phyloP scores from a whole-genome alignment of 2,113 vertebrate genomes.

The Mixornis gularis region DNA sequence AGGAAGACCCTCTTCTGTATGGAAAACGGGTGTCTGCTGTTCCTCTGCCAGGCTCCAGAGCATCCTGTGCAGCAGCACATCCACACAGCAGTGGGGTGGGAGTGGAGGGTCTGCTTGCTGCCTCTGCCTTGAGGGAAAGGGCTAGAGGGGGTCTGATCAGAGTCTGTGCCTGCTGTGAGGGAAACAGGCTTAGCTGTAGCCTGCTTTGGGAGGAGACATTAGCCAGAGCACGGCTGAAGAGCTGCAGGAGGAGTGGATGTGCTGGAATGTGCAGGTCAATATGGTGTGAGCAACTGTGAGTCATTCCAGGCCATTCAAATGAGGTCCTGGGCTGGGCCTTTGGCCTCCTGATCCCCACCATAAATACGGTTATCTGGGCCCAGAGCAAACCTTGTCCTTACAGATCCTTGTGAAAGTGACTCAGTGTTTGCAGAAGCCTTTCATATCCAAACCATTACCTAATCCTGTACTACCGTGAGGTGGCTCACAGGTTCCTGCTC shows the following conservation, averaged over 20 bases:
- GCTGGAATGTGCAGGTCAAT: neutral
- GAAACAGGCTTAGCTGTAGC: neutral
- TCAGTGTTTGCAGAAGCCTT: conserved; percentile 26
- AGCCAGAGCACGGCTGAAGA: neutral
- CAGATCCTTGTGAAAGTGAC: neutral
- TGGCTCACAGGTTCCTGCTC: neutral
- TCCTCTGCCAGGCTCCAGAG: neutral
- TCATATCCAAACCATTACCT: neutral
- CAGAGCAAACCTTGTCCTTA: neutral
- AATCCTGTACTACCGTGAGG: neutral
- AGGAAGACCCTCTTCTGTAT: fast-evolving
- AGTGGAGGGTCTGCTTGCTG: neutral
- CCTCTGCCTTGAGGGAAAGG: neutral
- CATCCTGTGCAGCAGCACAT: neutral
- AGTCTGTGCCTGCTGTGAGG: neutral
- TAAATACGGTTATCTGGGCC: neutral
- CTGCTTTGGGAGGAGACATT: neutral
- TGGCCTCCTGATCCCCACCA: neutral
- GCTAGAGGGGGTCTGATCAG: neutral
- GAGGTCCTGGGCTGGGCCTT: neutral
- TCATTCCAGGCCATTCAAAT: neutral
- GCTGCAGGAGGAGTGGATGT: neutral
- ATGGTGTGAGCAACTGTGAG: neutral
- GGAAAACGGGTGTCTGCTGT: neutral
- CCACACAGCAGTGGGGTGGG: fast-evolving